Conservation (phyloP, 2,797 vertebrate species). For the Semotilus atromaculatus region DNA sequence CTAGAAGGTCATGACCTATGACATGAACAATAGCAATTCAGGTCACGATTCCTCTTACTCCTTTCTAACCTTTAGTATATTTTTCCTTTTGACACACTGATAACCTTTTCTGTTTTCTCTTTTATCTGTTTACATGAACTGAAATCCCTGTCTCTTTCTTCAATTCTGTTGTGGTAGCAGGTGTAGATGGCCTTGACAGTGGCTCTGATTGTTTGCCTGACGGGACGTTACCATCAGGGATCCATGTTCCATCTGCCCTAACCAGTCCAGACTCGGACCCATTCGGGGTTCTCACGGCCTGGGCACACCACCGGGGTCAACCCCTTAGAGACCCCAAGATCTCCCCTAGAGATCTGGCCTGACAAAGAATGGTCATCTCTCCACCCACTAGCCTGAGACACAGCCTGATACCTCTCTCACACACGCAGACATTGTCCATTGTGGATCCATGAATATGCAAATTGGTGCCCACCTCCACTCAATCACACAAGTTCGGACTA, state of each 20-base stretch:
- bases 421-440: not conserved
- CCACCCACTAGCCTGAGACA: conserved; percentile 35
- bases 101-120: conserved; percentile 2
- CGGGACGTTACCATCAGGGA: conserved; percentile 11
- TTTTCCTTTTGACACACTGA: conserved; percentile 9
- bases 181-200: not conserved
- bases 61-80: conserved; percentile 13
- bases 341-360: conserved; percentile 68
- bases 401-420: conserved; percentile 58
- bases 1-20: conserved; percentile 33
- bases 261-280: conserved; percentile 21
- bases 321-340: conserved; percentile 73
- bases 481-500: too few species aligned
- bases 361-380: conserved; percentile 71
- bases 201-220: not conserved
- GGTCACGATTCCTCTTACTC: conserved; percentile 23
- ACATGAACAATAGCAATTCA: conserved; percentile 1
- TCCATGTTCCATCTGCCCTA: conserved; percentile 35
- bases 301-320: conserved; percentile 67
- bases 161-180: conserved; percentile 1
- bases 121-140: conserved; percentile 10
- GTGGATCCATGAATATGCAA: too few species aligned
- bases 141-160: not conserved
- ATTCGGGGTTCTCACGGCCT: conserved; percentile 78
- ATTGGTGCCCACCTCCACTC: too few species aligned